Percentiles rank a stretch among this genome's conserved stretches.
These are phyloP conservation scores for Smutsia gigantea DNA, from an alignment of 2,797 vertebrate genomes.

Conservation along the genomic window DNA sequence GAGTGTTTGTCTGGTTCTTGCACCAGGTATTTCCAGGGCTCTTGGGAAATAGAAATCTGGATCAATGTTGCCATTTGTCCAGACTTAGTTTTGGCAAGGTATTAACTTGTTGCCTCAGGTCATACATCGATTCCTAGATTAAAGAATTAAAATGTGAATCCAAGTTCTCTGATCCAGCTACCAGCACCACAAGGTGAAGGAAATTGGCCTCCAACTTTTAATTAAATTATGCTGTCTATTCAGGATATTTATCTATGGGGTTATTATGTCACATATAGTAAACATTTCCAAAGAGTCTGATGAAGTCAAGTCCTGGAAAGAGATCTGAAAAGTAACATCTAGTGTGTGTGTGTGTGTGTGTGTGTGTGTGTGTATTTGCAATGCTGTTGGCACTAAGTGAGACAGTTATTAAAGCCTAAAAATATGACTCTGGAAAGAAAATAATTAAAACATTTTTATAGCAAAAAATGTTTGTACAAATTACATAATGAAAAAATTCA, in stretches of 20 bases:
- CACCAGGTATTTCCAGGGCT: not conserved
- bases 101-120: constrained; percentile 62
- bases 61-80: constrained; percentile 70
- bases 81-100: constrained; percentile 59
- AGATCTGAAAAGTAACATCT: not conserved
- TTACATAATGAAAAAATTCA: not conserved
- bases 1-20: not conserved
- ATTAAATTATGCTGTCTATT: constrained; percentile 39
- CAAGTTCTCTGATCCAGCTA: constrained; percentile 58
- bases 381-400: not conserved
- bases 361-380: not conserved
- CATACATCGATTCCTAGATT: constrained; percentile 67
- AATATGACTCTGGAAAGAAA: not conserved
- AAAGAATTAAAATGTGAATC: constrained; percentile 64
- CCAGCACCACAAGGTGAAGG: not conserved
- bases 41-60: constrained; percentile 30
- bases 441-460: not conserved
- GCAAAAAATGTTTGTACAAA: not conserved
- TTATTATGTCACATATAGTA: not conserved
- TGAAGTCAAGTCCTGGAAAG: not conserved
- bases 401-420: not conserved
- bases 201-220: not conserved
- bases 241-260: not conserved
- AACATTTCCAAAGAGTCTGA: constrained; percentile 13
- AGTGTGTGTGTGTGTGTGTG: not conserved